Conservation (phyloP, 2,797 vertebrate genomes). For the Dallia pectoralis region DNA sequence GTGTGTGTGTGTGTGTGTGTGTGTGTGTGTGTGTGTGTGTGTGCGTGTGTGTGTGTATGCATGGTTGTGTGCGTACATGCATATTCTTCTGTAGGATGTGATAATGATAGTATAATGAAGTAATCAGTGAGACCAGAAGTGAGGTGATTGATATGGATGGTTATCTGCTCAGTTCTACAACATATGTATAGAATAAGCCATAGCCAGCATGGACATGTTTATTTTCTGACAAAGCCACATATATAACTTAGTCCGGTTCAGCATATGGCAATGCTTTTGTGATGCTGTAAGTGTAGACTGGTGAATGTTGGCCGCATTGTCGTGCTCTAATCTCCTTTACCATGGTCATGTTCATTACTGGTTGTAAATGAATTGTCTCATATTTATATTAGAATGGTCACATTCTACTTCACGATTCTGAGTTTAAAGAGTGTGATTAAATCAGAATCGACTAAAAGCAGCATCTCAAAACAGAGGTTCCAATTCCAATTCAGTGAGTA, state of each 20-base stretch:
- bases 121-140: neutral
- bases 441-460: constrained; percentile 21
- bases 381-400: too few relatives aligned
- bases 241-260: neutral
- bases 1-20: too few relatives aligned
- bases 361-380: too few relatives aligned
- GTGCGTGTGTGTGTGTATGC: neutral
- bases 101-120: neutral
- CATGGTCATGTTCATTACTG: too few relatives aligned
- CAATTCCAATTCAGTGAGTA: constrained; percentile 52
- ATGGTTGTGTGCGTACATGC: too few relatives aligned
- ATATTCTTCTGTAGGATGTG: neutral
- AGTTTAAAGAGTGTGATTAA: too few relatives aligned
- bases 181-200: neutral
- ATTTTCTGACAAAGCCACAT: neutral
- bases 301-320: too few relatives aligned
- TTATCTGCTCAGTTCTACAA: neutral
- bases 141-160: neutral
- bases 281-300: too few relatives aligned
- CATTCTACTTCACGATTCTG: too few relatives aligned
- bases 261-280: too few relatives aligned
- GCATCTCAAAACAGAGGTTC: constrained; percentile 58
- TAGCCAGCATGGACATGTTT: neutral
- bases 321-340: too few relatives aligned
- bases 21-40: neutral